Conservation (phyloP, 2,113 vertebrate species). For the Dissostichus mawsoni region DNA sequence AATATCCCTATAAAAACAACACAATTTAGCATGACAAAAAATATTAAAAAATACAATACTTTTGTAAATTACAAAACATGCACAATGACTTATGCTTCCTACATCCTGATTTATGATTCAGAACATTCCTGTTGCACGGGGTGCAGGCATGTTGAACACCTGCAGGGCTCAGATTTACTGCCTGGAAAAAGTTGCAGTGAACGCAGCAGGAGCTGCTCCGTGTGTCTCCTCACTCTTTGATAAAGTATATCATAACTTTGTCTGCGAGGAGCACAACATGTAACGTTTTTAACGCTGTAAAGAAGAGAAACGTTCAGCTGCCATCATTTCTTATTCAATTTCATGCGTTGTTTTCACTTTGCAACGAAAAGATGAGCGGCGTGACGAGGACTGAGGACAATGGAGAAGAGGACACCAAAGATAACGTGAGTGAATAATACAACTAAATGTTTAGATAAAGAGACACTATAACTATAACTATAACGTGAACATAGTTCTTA, state of each 20-base stretch:
- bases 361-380: constrained; percentile 52
- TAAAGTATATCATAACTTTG: fast-evolving
- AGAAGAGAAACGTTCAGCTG: not conserved
- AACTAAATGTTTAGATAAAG: not conserved
- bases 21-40: too few relatives aligned
- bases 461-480: fast-evolving
- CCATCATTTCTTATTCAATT: not conserved
- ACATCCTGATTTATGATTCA: constrained; percentile 5
- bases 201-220: not conserved
- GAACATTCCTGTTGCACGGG: constrained; percentile 28
- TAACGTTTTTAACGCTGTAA: not conserved
- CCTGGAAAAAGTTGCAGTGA: constrained; percentile 11
- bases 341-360: constrained; percentile 4
- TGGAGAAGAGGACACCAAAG: constrained; percentile 7
- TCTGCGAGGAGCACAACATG: not conserved
- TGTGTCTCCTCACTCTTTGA: not conserved
- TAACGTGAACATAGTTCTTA: not conserved
- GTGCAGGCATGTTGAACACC: not conserved
- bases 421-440: constrained; percentile 54
- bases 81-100: not conserved
- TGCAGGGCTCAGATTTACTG: constrained; percentile 22
- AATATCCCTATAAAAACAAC: too few relatives aligned
- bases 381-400: not conserved
- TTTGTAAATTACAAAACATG: not conserved
- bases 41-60: too few relatives aligned